phyloP scores from a whole-genome alignment of 2,113 vertebrate species.

The Dryoscopus gambensis region DNA sequence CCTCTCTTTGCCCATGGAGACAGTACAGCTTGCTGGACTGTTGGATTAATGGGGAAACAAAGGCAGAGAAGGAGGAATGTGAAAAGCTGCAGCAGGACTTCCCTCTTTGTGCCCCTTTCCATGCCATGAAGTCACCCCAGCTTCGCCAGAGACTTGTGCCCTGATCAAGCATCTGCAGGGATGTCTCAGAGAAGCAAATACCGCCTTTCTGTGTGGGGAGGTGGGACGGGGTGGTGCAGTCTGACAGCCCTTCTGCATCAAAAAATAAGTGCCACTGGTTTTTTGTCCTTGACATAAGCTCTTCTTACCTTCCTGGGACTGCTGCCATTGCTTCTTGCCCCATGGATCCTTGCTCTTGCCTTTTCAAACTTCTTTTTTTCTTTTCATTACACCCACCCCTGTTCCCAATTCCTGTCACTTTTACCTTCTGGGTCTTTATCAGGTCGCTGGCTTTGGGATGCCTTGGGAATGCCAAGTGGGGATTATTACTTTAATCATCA shows the following conservation, averaged over 20 bases:
- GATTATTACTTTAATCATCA: neutral
- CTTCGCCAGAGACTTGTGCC: fast-evolving
- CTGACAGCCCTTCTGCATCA: neutral
- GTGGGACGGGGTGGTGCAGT: neutral
- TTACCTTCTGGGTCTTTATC: neutral
- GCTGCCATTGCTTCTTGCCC: neutral
- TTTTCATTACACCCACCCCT: fast-evolving
- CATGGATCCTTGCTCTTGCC: neutral
- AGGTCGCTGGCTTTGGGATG: neutral
- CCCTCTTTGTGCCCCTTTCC: neutral
- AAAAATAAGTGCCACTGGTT: neutral
- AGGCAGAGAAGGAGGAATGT: neutral
- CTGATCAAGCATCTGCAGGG: neutral
- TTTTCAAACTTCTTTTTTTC: neutral
- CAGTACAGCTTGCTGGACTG: neutral
- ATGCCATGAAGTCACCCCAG: neutral
- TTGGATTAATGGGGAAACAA: neutral
- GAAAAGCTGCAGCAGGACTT: neutral
- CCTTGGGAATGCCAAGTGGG: neutral
- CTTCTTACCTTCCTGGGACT: neutral
- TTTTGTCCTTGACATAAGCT: neutral
- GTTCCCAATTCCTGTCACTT: neutral
- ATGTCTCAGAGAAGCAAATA: neutral
- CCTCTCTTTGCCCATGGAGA: neutral
- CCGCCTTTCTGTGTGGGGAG: neutral